Conservation (phyloP, 2,797 vertebrate genomes). For the Alfaro cultratus region DNA sequence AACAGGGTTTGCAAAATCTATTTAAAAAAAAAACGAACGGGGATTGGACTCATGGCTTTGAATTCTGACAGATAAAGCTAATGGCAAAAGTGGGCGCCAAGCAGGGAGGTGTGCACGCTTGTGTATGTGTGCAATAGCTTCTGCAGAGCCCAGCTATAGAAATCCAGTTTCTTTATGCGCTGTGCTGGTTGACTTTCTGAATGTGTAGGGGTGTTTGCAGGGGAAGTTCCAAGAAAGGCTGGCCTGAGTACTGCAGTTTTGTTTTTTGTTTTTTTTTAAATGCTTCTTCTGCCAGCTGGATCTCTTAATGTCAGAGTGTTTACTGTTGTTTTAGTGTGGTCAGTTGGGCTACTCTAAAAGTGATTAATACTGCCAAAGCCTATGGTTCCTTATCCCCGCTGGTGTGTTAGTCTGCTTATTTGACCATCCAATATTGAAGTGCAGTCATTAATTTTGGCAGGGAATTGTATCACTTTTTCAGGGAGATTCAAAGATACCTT, state of each 20-base stretch:
- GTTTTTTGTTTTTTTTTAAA: conserved; percentile 20
- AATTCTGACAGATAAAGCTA: conserved; percentile 67
- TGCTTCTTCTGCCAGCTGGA: conserved; percentile 36
- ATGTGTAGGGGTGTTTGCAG: conserved; percentile 59
- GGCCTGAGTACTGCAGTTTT: conserved; percentile 51
- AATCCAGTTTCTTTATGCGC: conserved; percentile 64
- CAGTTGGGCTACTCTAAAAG: conserved; percentile 7
- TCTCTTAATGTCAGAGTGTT: conserved; percentile 35
- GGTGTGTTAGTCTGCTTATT: neutral
- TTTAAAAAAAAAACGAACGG: conserved; percentile 38
- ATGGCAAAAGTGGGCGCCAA: conserved; percentile 63
- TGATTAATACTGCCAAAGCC: conserved; percentile 20
- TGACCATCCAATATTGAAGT: conserved; percentile 15
- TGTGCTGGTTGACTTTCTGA: conserved; percentile 53
- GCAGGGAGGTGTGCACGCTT: conserved; percentile 35
- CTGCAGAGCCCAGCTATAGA: conserved; percentile 62
- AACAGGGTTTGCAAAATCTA: conserved; percentile 69
- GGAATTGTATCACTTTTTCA: neutral
- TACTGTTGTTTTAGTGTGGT: conserved; percentile 21
- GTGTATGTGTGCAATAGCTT: conserved; percentile 34
- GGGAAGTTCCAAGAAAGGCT: conserved; percentile 60
- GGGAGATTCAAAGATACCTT: conserved; percentile 1
- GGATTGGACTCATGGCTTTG: conserved; percentile 62
- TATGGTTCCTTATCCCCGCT: conserved; percentile 10
- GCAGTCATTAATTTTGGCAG: conserved; percentile 19